Conservation (phyloP, 2,888 invertebrate genomes). For the Fissipunctia ypsillon region DNA sequence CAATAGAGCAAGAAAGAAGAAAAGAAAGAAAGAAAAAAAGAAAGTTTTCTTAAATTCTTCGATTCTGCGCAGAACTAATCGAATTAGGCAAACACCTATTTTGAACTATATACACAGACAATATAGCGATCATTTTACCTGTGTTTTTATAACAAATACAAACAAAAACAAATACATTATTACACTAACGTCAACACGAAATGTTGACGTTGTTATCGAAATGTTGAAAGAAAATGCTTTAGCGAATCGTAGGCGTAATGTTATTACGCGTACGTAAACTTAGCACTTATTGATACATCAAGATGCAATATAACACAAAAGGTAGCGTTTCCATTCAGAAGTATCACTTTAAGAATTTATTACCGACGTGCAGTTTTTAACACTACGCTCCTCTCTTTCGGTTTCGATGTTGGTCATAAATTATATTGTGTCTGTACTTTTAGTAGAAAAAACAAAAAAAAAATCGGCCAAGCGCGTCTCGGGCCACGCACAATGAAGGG, state of each 20-base stretch:
- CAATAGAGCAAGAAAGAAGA: not conserved
- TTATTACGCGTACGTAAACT: constrained; percentile 9
- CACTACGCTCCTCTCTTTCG: constrained; percentile 9
- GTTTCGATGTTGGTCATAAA: constrained; percentile 41
- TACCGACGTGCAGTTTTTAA: constrained; percentile 26
- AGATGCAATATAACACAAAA: constrained; percentile 3
- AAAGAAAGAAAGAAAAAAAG: not conserved
- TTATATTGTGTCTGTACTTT: constrained; percentile 6
- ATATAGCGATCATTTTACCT: not conserved
- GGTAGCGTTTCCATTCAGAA: not conserved
- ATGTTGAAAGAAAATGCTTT: not conserved
- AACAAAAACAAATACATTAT: too few relatives aligned
- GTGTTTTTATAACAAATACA: too few relatives aligned
- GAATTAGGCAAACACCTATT: not conserved
- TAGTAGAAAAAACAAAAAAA: too few relatives aligned
- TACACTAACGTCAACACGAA: too few relatives aligned
- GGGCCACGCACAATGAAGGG: too few relatives aligned
- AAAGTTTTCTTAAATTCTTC: not conserved
- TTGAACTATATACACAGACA: not conserved
- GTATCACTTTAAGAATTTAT: constrained; percentile 32
- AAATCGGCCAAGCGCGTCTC: too few relatives aligned
- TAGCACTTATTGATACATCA: constrained; percentile 35
- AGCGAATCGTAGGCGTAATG: constrained; percentile 11
- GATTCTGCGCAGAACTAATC: not conserved
- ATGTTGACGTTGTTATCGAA: too few relatives aligned